A percentile compares a stretch with the other conserved stretches of the same genome.
These are phyloP conservation scores for Anguilla rostrata DNA, from an alignment of 2,113 vertebrate genomes.

Conservation along the genomic window DNA sequence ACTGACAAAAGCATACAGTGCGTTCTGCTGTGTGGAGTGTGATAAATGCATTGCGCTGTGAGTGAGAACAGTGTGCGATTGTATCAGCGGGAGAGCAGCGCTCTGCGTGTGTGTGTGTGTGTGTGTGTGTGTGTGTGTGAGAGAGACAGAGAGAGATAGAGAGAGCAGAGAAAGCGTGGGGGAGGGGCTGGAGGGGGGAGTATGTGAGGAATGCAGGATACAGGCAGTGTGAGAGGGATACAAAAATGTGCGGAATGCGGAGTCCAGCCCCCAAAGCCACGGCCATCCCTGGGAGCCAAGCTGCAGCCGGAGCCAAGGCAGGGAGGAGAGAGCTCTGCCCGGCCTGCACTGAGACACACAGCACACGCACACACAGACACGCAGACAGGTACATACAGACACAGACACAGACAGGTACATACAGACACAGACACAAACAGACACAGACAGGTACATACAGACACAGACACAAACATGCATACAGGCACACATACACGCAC, in stretches of 20 bases:
- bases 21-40: neutral
- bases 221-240: constrained; percentile 35
- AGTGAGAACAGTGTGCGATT: neutral
- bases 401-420: no score
- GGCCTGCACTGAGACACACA: neutral
- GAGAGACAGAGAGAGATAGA: neutral
- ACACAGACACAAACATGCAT: no score
- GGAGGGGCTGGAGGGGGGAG: neutral
- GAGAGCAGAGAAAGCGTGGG: neutral
- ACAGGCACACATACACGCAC: no score
- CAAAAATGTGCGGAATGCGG: constrained; percentile 41
- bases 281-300: constrained; percentile 24
- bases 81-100: constrained; percentile 8
- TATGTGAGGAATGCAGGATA: constrained; percentile 47
- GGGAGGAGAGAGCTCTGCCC: neutral
- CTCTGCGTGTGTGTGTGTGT: neutral
- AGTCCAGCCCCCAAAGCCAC: constrained; percentile 42
- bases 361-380: neutral
- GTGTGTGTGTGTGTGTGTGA: neutral
- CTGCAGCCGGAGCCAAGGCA: constrained; percentile 23
- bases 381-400: neutral
- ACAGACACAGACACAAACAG: no score
- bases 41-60: neutral
- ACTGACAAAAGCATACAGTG: neutral
- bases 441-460: no score